Percentiles rank a stretch among this genome's conserved stretches.
Evolutionary conservation across 1,140 invertebrate genomes (phyloP).

Genomic region (Orchesella cincta): DNA sequence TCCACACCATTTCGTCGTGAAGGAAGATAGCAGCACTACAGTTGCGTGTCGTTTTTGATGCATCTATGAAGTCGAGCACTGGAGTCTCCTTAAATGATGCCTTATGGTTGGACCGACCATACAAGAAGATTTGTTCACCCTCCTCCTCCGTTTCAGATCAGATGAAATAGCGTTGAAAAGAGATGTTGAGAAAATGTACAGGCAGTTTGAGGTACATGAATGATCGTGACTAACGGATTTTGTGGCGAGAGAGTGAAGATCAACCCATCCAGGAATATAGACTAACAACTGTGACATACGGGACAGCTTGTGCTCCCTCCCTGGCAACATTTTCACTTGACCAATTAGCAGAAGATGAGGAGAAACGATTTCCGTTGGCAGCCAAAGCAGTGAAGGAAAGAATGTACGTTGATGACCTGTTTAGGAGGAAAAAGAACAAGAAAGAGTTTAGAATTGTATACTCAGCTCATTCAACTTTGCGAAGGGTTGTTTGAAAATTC

Average conservation of each 20-base stretch:
- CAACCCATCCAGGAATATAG: neutral
- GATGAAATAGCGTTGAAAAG: constrained; percentile 54
- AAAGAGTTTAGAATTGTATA: neutral
- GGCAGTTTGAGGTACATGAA: constrained; percentile 39
- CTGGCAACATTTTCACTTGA: constrained; percentile 48
- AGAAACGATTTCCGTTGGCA: constrained; percentile 46
- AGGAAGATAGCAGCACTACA: constrained; percentile 47
- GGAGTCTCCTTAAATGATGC: constrained; percentile 51
- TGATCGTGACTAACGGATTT: constrained; percentile 39
- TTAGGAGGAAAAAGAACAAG: neutral
- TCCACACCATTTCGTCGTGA: constrained; percentile 51
- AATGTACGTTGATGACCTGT: constrained; percentile 53
- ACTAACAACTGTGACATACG: constrained; percentile 27
- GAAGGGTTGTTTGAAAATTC: too few relatives aligned
- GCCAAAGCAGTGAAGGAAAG: constrained; percentile 37
- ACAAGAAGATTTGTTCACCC: constrained; percentile 55
- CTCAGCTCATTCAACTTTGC: neutral
- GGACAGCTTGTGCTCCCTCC: constrained; percentile 33
- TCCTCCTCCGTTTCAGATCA: constrained; percentile 56
- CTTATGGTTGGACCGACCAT: constrained; percentile 54
- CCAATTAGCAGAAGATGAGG: constrained; percentile 43
- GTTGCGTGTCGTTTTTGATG: constrained; percentile 51
- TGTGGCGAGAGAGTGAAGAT: constrained; percentile 39
- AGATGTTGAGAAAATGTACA: constrained; percentile 57
- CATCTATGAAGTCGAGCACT: constrained; percentile 6